Evolutionary conservation across 2,888 invertebrate genomes (phyloP), one percentile per base, ranked within the genome.

Genomic region (Sphaerolaimus hirsutus): DNA sequence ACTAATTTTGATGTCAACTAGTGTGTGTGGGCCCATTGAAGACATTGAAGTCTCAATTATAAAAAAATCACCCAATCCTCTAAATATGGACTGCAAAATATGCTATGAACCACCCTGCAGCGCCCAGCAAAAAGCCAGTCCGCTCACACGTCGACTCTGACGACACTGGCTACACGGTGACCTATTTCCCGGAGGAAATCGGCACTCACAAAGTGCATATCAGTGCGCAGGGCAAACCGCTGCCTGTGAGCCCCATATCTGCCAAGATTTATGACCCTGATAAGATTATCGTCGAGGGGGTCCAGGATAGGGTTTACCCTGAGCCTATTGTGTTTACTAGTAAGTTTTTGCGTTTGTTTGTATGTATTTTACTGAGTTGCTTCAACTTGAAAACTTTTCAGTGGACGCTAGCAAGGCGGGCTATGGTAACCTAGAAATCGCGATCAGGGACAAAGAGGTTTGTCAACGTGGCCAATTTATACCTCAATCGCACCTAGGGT

Each of bases 361-460:
- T 14, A 40, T 23, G 5, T 40, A 7, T 23, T 40, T 24, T 4
- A 19, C 23, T 40, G 4, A 37, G 5, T n/a, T n/a, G 4, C 17
- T n/a, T 37, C 19, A 37, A n/a, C 5, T 21, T 3, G 10, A 7
- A 12, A 17, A 21, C 19, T 24, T 59, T 58, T 36, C 59, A 72
- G 87, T 91, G 45, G 89, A 93, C 65, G 89, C 89, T 2, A 82
- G 82, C 52, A 79, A 84, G 64, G 87, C 91, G 42, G 93, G 93
- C 12, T 91, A 91, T 69, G 93, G 93, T 45, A 66, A 64, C 49
- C 70, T 93, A 54, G 91, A 93, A 69, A 91, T 93, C 54, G 86
- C 87, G 43, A 87, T 97, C 56, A 82, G 83, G 51, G 61, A 55
- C 44, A 21, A 24, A 21, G n/a, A n/a, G n/a, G n/a, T n/a, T n/a